Evolutionary conservation across 2,888 invertebrate species (phyloP).

Genomic region (Aphodius granarius): DNA sequence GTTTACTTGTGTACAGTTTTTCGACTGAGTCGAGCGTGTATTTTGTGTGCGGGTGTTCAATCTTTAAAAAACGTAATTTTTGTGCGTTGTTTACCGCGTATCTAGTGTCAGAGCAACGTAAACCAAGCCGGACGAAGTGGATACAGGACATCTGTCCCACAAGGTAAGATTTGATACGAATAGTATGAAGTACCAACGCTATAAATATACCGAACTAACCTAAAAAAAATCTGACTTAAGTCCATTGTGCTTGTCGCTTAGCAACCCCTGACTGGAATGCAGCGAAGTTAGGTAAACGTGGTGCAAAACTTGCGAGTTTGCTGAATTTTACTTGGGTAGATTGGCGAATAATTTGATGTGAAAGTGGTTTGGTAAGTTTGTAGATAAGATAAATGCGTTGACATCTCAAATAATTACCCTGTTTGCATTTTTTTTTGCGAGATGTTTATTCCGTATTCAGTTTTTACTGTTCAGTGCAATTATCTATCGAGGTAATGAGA

Average conservation of each 20-base stretch:
- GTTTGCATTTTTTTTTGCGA: background rate
- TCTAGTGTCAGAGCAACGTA: constrained; percentile 3
- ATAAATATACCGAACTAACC: background rate
- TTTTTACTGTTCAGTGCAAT: background rate
- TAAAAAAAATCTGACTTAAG: background rate
- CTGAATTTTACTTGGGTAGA: background rate
- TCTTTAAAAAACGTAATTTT: constrained; percentile 16
- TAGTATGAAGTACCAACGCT: background rate
- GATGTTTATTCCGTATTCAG: too few relatives aligned
- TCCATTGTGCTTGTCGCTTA: background rate
- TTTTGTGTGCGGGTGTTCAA: constrained; percentile 38
- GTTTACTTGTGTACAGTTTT: constrained; percentile 42
- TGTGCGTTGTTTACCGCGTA: constrained; percentile 14
- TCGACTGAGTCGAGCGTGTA: constrained; percentile 35
- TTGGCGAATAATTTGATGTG: background rate
- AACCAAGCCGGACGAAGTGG: constrained; percentile 17
- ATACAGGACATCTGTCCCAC: background rate
- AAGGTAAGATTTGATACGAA: background rate
- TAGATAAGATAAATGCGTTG: background rate
- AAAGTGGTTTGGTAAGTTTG: background rate
- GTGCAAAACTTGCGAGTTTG: background rate
- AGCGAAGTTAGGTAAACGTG: background rate
- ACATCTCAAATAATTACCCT: background rate
- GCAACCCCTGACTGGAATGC: background rate
- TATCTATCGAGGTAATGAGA: background rate